These are phyloP conservation scores for Tautogolabrus adspersus DNA, from an alignment of 2,113 vertebrate species.

Conservation along the genomic window DNA sequence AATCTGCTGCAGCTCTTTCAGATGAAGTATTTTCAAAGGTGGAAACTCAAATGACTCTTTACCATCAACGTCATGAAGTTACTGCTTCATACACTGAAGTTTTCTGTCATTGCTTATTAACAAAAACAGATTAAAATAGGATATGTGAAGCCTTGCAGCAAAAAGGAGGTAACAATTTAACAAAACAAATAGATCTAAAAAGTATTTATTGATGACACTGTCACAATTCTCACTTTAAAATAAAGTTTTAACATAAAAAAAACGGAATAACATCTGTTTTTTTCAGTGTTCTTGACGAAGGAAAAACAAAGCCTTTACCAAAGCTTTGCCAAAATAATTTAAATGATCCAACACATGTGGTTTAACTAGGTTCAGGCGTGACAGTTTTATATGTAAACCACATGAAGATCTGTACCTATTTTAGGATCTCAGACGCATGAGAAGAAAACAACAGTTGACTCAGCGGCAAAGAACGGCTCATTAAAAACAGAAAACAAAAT, in stretches of 20 bases:
- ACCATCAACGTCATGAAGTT: too few relatives aligned
- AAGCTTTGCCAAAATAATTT: slow-evolving; percentile 21
- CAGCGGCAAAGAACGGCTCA: slow-evolving; percentile 35
- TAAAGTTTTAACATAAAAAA: neutral
- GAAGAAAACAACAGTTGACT: slow-evolving; percentile 47
- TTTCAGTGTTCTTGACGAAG: neutral
- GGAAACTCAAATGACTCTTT: too few relatives aligned
- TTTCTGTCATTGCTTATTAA: too few relatives aligned
- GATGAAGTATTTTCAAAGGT: too few relatives aligned
- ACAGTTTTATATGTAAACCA: slow-evolving; percentile 64
- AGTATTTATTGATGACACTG: too few relatives aligned
- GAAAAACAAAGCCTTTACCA: slow-evolving; percentile 10
- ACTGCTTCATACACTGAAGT: too few relatives aligned
- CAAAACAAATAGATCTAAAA: too few relatives aligned
- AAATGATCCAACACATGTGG: slow-evolving; percentile 36
- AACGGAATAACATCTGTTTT: neutral
- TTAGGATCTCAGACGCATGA: slow-evolving; percentile 33
- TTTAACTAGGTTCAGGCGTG: slow-evolving; percentile 49
- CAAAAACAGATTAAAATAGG: too few relatives aligned
- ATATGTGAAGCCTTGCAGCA: too few relatives aligned
- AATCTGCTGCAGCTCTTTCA: too few relatives aligned
- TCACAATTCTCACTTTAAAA: too few relatives aligned
- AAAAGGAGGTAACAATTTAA: too few relatives aligned
- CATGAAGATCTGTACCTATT: slow-evolving; percentile 59
- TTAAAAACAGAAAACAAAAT: slow-evolving; percentile 38